phyloP scores from a whole-genome alignment of 2,888 invertebrate genomes.

The Periphyllus acericola region DNA sequence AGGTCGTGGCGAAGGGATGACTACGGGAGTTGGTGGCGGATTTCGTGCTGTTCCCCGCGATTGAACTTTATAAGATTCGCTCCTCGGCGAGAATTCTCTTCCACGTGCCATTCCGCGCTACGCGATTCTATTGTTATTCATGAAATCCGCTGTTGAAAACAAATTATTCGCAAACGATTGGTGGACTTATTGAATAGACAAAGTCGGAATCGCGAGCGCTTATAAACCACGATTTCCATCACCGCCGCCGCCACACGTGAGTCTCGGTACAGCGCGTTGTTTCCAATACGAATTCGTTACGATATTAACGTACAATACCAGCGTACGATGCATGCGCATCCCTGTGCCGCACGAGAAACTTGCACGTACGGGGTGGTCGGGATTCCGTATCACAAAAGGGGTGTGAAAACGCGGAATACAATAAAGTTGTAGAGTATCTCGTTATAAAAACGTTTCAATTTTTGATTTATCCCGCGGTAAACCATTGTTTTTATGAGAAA shows the following conservation, averaged over 20 bases:
- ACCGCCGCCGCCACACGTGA: not conserved
- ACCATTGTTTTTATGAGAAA: too few species aligned
- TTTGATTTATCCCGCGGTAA: too few species aligned
- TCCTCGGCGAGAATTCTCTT: not conserved
- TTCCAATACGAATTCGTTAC: too few species aligned
- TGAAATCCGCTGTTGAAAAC: not conserved
- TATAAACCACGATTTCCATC: not conserved
- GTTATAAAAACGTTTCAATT: too few species aligned
- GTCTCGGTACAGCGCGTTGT: not conserved
- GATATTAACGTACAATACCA: too few species aligned
- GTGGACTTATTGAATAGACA: not conserved
- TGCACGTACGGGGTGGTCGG: too few species aligned
- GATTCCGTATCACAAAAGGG: too few species aligned
- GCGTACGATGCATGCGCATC: too few species aligned
- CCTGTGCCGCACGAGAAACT: too few species aligned
- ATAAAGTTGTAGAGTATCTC: too few species aligned
- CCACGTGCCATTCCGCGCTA: not conserved
- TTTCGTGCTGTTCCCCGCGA: not conserved
- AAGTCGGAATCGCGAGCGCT: not conserved
- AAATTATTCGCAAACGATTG: slow-evolving; percentile 1
- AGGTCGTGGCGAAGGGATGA: too few species aligned
- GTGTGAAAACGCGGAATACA: too few species aligned
- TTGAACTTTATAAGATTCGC: not conserved
- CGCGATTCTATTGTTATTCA: not conserved
- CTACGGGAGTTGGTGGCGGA: not conserved